phyloP scores from a whole-genome alignment of 1,140 invertebrate genomes.

The Drosophila bocqueti region DNA sequence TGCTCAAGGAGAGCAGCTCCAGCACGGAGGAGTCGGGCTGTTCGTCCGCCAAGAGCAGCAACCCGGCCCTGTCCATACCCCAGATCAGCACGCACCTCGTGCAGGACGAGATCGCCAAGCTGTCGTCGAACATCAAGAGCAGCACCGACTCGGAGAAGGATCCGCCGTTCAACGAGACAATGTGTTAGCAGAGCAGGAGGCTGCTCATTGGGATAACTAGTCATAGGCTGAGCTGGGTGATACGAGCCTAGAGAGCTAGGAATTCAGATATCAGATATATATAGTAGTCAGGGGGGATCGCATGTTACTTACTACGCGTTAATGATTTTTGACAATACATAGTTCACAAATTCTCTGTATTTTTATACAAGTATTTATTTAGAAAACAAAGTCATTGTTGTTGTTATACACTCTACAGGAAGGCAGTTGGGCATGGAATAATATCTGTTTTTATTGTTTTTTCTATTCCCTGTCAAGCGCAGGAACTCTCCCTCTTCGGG shows the following conservation, averaged over 20 bases:
- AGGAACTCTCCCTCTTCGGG: slow-evolving; percentile 14
- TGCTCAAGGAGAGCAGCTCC: slow-evolving; percentile 84
- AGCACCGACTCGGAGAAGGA: slow-evolving; percentile 85
- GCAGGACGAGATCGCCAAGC: slow-evolving; percentile 84
- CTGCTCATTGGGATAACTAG: slow-evolving; percentile 34
- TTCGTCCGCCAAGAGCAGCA: slow-evolving; percentile 59
- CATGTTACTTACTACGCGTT: slow-evolving; percentile 46
- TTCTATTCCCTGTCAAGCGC: slow-evolving; percentile 3
- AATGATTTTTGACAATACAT: slow-evolving; percentile 81
- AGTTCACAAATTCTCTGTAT: slow-evolving; percentile 76
- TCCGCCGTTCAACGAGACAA: slow-evolving; percentile 85
- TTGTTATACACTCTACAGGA: slow-evolving; percentile 50
- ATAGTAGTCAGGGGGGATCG: slow-evolving; percentile 26
- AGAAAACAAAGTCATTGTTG: slow-evolving; percentile 57
- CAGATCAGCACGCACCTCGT: slow-evolving; percentile 83
- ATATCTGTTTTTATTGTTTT: slow-evolving; percentile 8
- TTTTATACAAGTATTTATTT: slow-evolving; percentile 82
- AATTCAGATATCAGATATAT: slow-evolving; percentile 41
- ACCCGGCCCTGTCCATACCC: slow-evolving; percentile 63
- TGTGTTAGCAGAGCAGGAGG: slow-evolving; percentile 68
- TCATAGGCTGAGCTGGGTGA: slow-evolving; percentile 19
- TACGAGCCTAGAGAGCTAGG: not conserved
- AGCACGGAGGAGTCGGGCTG: slow-evolving; percentile 80
- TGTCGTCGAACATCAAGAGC: slow-evolving; percentile 84
- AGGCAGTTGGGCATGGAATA: slow-evolving; percentile 19